Evolutionary conservation across 2,113 vertebrate species (phyloP).

Genomic region (Chaenogobius annularis): DNA sequence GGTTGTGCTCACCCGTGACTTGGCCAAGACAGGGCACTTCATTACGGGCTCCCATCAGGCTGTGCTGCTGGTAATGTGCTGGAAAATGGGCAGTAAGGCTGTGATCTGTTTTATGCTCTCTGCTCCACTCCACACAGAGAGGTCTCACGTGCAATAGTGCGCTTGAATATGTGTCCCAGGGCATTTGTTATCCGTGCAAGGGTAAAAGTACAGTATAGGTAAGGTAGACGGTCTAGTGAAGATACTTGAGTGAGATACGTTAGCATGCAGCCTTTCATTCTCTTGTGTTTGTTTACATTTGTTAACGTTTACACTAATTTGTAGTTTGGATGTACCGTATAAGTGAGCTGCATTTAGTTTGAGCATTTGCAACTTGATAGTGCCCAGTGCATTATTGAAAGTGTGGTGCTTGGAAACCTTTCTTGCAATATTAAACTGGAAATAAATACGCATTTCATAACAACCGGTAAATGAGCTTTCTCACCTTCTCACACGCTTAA

Average conservation of each 20-base stretch:
- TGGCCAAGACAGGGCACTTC: conserved; percentile 59
- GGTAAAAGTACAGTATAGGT: not conserved
- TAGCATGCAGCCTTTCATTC: too few species aligned
- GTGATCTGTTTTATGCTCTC: conserved; percentile 65
- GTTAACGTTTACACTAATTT: too few species aligned
- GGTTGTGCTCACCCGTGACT: conserved; percentile 63
- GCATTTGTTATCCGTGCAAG: not conserved
- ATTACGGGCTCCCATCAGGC: conserved; percentile 67
- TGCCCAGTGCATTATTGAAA: too few species aligned
- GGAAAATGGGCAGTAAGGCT: conserved; percentile 69
- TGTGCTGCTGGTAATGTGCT: conserved; percentile 68
- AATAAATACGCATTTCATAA: not conserved
- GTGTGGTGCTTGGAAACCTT: not conserved
- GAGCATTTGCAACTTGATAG: too few species aligned
- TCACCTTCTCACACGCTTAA: too few species aligned
- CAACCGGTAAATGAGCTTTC: not conserved
- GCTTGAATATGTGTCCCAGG: not conserved
- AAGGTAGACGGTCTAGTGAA: not conserved
- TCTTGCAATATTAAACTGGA: not conserved
- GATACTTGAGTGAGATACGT: not conserved
- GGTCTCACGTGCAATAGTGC: conserved; percentile 15
- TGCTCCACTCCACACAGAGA: conserved; percentile 41
- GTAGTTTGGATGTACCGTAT: too few species aligned
- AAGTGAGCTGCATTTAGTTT: too few species aligned
- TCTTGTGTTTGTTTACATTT: too few species aligned